Conservation (phyloP, 2,888 invertebrate species). For the Drosophila pegasa region DNA sequence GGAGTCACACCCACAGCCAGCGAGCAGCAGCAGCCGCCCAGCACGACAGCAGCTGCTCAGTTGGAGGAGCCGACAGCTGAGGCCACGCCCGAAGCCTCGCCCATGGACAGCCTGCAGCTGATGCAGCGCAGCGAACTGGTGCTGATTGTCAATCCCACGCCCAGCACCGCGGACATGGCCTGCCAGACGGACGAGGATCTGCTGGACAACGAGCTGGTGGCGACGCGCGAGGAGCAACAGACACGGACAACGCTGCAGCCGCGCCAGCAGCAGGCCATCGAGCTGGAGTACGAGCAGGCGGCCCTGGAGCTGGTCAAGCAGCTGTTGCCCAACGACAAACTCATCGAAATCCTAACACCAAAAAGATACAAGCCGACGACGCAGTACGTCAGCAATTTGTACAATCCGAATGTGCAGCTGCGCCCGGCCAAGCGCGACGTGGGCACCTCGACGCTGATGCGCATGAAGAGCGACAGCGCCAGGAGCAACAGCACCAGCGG, state of each 20-base stretch:
- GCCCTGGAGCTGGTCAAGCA: conserved; percentile 88
- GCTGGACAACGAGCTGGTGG: conserved; percentile 78
- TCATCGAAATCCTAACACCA: conserved; percentile 87
- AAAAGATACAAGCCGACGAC: conserved; percentile 82
- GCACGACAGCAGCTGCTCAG: conserved; percentile 18
- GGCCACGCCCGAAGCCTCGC: conserved; percentile 44
- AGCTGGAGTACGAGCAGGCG: conserved; percentile 91
- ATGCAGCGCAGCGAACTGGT: conserved; percentile 88
- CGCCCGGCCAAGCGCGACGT: conserved; percentile 84
- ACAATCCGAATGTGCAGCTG: conserved; percentile 83
- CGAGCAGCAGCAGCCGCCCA: conserved; percentile 18
- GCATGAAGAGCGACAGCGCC: conserved; percentile 63
- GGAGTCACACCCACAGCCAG: conserved; percentile 13
- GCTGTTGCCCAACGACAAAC: conserved; percentile 87
- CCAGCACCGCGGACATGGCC: conserved; percentile 87
- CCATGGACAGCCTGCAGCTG: conserved; percentile 85
- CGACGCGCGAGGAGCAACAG: conserved; percentile 71
- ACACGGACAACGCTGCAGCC: conserved; percentile 83
- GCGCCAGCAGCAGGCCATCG: conserved; percentile 89
- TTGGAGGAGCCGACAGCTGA: conserved; percentile 2
- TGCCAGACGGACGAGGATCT: conserved; percentile 87
- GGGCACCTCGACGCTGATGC: conserved; percentile 83
- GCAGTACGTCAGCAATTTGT: conserved; percentile 84
- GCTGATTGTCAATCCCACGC: conserved; percentile 87
- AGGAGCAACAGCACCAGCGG: background rate